Base-by-base conservation (phyloP, 1,140 invertebrate species). In the Tribolium castaneum region DNA sequence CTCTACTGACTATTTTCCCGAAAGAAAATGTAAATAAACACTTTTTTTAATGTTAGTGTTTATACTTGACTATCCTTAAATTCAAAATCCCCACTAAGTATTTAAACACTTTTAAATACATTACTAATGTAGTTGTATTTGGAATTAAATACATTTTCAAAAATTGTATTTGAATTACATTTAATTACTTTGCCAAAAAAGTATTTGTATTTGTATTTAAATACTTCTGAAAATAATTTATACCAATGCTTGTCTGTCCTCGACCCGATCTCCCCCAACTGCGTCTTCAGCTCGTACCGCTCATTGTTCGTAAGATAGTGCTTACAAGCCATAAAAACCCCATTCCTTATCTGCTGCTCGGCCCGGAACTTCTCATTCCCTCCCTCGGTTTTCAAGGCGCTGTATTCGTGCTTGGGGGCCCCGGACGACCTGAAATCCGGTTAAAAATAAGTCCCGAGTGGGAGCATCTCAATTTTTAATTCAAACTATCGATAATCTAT, bases 171-270 rank as follows among this genome's bases (percentile, higher is more conserved):
- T n/a, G n/a, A n/a, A n/a, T n/a, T n/a, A n/a, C n/a, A n/a, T n/a
- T n/a, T n/a, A n/a, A n/a, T n/a, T n/a, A n/a, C n/a, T n/a, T n/a
- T n/a, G n/a, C n/a, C n/a, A n/a, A n/a, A n/a, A n/a, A n/a, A n/a
- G n/a, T n/a, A n/a, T n/a, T n/a, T n/a, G n/a, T n/a, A n/a, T n/a
- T n/a, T n/a, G n/a, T n/a, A n/a, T n/a, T n/a, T n/a, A n/a, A n/a
- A n/a, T n/a, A n/a, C n/a, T n/a, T n/a, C n/a, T n/a, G n/a, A n/a
- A n/a, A 22, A 25, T 30, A 12, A 34, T 51, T 56, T 73, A 79
- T 80, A 85, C 96, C 96, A 98, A 84, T 96, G 92, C 85, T 97
- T 97, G 85, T 94, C 93, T 52, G 93, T 88, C 79, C 96, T 89
- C 16, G 93, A 95, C 6, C 95, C 95, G 77, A 96, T 94, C 80